phyloP scores from a whole-genome alignment of 2,113 vertebrate genomes.

The Pyxicephalus adspersus region DNA sequence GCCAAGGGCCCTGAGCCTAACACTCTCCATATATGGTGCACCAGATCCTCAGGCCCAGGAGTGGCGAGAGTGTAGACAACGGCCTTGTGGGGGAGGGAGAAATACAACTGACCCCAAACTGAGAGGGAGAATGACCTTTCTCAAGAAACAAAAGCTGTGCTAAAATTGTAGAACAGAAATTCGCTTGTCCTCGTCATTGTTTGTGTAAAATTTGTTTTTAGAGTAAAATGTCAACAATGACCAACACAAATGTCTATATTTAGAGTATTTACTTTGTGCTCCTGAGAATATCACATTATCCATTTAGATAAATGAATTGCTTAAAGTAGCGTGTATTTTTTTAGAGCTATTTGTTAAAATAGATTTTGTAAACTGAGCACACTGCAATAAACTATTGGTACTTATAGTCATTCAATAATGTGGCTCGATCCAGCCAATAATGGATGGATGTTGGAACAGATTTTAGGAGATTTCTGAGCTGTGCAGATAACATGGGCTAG shows the following conservation, averaged over 20 bases:
- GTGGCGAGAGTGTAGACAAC: not conserved
- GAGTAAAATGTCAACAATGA: constrained; percentile 21
- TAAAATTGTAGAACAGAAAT: not conserved
- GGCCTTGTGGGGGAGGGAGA: constrained; percentile 24
- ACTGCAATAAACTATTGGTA: too few species aligned
- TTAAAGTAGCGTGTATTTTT: not conserved
- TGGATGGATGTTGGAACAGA: too few species aligned
- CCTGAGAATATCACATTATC: not conserved
- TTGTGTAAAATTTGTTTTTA: constrained; percentile 3
- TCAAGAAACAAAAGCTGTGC: not conserved
- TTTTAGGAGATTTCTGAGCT: too few species aligned
- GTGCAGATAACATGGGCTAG: too few species aligned
- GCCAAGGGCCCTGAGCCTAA: constrained; percentile 15
- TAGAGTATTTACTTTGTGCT: constrained; percentile 3
- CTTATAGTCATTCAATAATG: too few species aligned
- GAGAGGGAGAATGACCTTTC: constrained; percentile 38
- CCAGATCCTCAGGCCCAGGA: not conserved
- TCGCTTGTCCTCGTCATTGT: constrained; percentile 10
- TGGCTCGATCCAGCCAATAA: too few species aligned
- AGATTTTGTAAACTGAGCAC: too few species aligned
- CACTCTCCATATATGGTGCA: constrained; percentile 54
- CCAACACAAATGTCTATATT: constrained; percentile 8
- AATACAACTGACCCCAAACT: constrained; percentile 15
- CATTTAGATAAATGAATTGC: not conserved
- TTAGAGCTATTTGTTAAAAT: not conserved